A percentile compares a stretch with the other conserved stretches of the same genome.
Evolutionary conservation across 2,113 vertebrate genomes (phyloP).

Genomic region (Phalacrocorax aristotelis): DNA sequence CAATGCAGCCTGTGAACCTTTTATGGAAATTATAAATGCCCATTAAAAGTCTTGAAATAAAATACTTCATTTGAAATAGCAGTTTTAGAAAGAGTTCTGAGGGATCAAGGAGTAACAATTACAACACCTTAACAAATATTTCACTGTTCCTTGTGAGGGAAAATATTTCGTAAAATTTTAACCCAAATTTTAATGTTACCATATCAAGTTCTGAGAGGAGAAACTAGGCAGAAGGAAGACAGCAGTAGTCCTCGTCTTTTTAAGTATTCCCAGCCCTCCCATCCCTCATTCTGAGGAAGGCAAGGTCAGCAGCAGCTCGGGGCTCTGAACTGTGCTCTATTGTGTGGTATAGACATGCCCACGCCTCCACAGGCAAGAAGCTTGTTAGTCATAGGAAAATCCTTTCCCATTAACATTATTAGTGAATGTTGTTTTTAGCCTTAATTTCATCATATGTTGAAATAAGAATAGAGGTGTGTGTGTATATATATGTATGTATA

Average conservation of each 20-base stretch:
- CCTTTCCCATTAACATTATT: background rate
- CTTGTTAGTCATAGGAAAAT: slow-evolving; percentile 1
- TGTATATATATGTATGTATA: no score
- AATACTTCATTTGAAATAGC: background rate
- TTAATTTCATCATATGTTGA: background rate
- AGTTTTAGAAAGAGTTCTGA: background rate
- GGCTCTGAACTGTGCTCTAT: background rate
- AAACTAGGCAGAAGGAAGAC: background rate
- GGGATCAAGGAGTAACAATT: background rate
- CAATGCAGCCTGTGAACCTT: background rate
- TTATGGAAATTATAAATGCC: background rate
- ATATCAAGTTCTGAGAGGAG: background rate
- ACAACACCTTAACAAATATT: background rate
- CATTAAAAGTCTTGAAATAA: background rate
- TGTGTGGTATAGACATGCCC: background rate
- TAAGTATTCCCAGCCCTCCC: background rate
- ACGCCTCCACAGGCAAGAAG: background rate
- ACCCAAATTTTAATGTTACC: background rate
- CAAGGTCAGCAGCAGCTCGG: background rate
- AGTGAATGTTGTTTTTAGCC: background rate
- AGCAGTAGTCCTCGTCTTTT: background rate
- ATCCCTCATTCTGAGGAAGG: background rate
- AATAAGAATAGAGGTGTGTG: background rate
- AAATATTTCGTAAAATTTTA: background rate
- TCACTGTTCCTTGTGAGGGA: background rate